Base-by-base conservation (phyloP, 1,140 invertebrate genomes). In the Hesperophylax magnus region DNA sequence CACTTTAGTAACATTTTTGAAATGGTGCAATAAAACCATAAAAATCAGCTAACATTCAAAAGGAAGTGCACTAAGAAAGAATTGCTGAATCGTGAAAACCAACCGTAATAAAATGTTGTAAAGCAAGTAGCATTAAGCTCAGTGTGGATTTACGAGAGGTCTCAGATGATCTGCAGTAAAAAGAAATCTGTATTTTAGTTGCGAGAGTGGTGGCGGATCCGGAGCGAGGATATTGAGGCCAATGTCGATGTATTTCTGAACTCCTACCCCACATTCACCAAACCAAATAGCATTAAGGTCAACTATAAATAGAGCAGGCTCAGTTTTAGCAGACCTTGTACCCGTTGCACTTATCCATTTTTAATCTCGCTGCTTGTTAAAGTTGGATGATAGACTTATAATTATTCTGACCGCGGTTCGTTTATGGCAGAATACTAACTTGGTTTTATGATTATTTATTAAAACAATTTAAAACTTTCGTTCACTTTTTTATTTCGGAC, bases 241-340 rank as follows among this genome's bases (percentile, higher is more conserved):
- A 69, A 69, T 69, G 65, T 69, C 65, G n/a, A n/a, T 18, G 65
- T 39, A 69, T 69, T 69, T 34, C 65, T 69, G 31, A 69, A 39
- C 34, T 69, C 65, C 39, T 69, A 34, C 52, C 34, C 65, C 18
- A 69, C 65, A 69, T 69, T 11, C 39, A 17, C 34, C 31, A 69
- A 69, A 69, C 17, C 65, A 69, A 52, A 69, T 34, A 69, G 31
- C 24, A 69, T 69, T 69, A 69, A 69, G 65, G 65, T 69, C 65
- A 69, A 39, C 39, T 69, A 69, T 69, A n/a, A 69, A 69, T 39
- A 69, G 65, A 31, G 31, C 31, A 47, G 65, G 24, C 65, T 69
- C 18, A 34, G 15, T 69, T 69, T 39, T 27, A 18, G 65, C 34
- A 52, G 31, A 69, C 65, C 65, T 69, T 69, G 31, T 34, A n/a